Conservation (phyloP, 2,113 vertebrate genomes). For the Dasyurus viverrinus region DNA sequence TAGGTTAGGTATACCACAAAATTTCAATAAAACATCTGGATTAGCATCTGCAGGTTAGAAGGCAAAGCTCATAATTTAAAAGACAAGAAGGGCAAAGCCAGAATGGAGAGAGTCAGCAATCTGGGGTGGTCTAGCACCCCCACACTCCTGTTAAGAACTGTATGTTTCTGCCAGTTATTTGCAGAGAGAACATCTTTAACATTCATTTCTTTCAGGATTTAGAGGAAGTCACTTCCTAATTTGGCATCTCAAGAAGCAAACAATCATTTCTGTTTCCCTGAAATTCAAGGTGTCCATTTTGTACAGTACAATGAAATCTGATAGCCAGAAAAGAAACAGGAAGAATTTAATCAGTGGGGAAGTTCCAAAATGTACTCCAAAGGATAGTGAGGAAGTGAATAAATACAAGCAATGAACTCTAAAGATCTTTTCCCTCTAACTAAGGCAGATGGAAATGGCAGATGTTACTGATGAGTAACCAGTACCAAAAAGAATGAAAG, state of each 20-base stretch:
- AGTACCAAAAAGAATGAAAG: background rate
- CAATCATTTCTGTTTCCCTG: constrained; percentile 61
- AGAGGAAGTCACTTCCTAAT: constrained; percentile 59
- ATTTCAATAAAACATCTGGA: constrained; percentile 5
- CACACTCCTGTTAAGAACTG: background rate
- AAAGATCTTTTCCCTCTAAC: constrained; percentile 62
- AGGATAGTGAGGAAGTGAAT: constrained; percentile 71
- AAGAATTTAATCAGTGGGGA: constrained; percentile 74
- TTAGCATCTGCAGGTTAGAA: constrained; percentile 24
- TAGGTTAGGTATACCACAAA: background rate
- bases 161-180: constrained; percentile 22
- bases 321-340: constrained; percentile 76
- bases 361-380: constrained; percentile 70
- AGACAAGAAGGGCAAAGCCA: background rate
- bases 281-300: constrained; percentile 64
- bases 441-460: constrained; percentile 64
- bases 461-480: constrained; percentile 39
- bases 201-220: constrained; percentile 40
- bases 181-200: constrained; percentile 20
- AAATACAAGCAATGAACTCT: constrained; percentile 53
- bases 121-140: background rate
- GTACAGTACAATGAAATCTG: constrained; percentile 70
- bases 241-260: constrained; percentile 70
- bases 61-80: constrained; percentile 18
- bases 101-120: background rate